Evolutionary conservation across 2,113 vertebrate genomes (phyloP).

Genomic region (Otolemur garnettii): DNA sequence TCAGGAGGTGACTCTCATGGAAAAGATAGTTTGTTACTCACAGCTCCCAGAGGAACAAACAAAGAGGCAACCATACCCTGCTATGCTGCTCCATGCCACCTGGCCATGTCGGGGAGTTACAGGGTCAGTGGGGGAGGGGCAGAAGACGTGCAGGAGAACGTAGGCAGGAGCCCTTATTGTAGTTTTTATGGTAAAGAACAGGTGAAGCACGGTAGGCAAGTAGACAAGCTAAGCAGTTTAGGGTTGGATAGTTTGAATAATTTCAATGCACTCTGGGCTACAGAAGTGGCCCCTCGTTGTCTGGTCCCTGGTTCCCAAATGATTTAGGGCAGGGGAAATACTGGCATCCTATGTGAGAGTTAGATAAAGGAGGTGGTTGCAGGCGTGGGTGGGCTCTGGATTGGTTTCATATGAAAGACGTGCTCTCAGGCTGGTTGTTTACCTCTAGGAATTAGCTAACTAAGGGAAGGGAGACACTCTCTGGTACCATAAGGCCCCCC

Average conservation of each 20-base stretch:
- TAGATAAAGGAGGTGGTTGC: not conserved
- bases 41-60: not conserved
- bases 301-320: not conserved
- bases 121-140: no score
- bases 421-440: not conserved
- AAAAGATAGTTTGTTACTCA: not conserved
- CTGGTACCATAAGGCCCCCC: not conserved
- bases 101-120: not conserved
- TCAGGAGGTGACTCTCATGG: not conserved
- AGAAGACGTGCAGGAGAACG: not conserved
- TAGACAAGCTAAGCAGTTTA: not conserved
- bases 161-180: not conserved
- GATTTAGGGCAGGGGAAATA: not conserved
- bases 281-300: not conserved
- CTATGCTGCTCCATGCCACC: accelerated
- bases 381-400: not conserved
- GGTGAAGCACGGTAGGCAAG: not conserved
- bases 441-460: not conserved
- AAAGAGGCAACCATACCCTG: accelerated
- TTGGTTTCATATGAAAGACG: not conserved
- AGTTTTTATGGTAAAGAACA: not conserved
- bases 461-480: not conserved
- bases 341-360: not conserved
- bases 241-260: not conserved
- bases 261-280: not conserved